These are phyloP conservation scores for Amphiduros pacificus DNA, from an alignment of 2,888 invertebrate species.

Conservation along the genomic window DNA sequence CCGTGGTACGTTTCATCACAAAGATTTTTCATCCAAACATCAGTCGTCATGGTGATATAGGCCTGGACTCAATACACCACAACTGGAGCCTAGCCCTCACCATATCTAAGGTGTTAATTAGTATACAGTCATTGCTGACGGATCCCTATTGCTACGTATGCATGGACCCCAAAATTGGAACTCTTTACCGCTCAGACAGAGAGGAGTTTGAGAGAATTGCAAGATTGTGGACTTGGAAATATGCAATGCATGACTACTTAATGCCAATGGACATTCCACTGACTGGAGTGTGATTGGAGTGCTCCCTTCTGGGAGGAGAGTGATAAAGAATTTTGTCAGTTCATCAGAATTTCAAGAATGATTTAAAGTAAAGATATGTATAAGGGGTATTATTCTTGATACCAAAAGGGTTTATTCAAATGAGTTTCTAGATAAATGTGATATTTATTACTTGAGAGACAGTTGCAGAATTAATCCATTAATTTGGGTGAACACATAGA, in stretches of 20 bases:
- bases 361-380: too few species aligned
- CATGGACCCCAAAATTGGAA: constrained; percentile 85
- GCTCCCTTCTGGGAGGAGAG: too few species aligned
- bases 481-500: too few species aligned
- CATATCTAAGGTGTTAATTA: constrained; percentile 70
- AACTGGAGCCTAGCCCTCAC: constrained; percentile 96
- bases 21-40: constrained; percentile 94
- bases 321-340: too few species aligned
- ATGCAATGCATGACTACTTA: constrained; percentile 62
- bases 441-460: too few species aligned
- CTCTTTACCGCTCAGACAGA: constrained; percentile 75
- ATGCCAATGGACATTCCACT: constrained; percentile 24
- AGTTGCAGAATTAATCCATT: too few species aligned
- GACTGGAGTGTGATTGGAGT: not conserved
- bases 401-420: too few species aligned
- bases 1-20: constrained; percentile 87
- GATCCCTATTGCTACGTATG: constrained; percentile 88
- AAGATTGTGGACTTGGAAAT: constrained; percentile 85
- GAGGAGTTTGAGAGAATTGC: constrained; percentile 79
- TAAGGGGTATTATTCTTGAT: too few species aligned
- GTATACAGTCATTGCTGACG: constrained; percentile 58
- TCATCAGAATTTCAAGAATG: too few species aligned
- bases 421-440: too few species aligned
- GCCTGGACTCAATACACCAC: constrained; percentile 91
- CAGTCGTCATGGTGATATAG: constrained; percentile 91